phyloP scores from a whole-genome alignment of 64 coral and sea anemone species.

The Stichodactyla mertensii region DNA sequence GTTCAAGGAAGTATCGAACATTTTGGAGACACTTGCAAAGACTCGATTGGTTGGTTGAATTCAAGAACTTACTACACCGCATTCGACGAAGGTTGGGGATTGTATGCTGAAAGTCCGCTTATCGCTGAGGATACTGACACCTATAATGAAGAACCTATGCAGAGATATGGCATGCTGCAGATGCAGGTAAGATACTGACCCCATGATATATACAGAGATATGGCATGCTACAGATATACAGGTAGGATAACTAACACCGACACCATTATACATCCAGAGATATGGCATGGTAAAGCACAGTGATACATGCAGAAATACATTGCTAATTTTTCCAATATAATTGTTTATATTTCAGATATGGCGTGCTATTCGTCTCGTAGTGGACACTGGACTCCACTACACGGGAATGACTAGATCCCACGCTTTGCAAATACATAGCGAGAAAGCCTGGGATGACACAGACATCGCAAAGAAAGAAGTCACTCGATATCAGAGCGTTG shows the following conservation, averaged over 20 bases:
- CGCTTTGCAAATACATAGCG: constrained; percentile 25
- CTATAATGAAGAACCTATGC: constrained; percentile 47
- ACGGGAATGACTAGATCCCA: constrained; percentile 23
- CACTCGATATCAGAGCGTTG: constrained; percentile 53
- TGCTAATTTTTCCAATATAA: not conserved
- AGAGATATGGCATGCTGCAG: constrained; percentile 75
- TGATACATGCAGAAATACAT: too few species aligned
- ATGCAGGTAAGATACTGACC: constrained; percentile 58
- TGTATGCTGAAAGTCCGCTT: constrained; percentile 55
- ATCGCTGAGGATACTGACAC: constrained; percentile 51
- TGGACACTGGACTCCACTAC: constrained; percentile 55
- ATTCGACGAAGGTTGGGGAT: constrained; percentile 61
- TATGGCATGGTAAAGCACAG: constrained; percentile 20
- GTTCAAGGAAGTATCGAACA: constrained; percentile 55
- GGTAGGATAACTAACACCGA: constrained; percentile 15
- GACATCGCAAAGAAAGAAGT: constrained; percentile 53
- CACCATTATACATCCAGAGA: constrained; percentile 1
- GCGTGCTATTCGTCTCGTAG: constrained; percentile 45
- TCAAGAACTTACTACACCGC: constrained; percentile 33
- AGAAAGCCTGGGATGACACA: constrained; percentile 50
- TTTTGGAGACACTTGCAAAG: constrained; percentile 38
- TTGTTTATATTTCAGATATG: constrained; percentile 30
- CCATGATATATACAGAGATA: constrained; percentile 51
- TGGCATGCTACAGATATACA: constrained; percentile 69
- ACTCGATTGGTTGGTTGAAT: constrained; percentile 33